These are phyloP conservation scores for Champsocephalus gunnari DNA, from an alignment of 2,797 vertebrate genomes.

Conservation along the genomic window DNA sequence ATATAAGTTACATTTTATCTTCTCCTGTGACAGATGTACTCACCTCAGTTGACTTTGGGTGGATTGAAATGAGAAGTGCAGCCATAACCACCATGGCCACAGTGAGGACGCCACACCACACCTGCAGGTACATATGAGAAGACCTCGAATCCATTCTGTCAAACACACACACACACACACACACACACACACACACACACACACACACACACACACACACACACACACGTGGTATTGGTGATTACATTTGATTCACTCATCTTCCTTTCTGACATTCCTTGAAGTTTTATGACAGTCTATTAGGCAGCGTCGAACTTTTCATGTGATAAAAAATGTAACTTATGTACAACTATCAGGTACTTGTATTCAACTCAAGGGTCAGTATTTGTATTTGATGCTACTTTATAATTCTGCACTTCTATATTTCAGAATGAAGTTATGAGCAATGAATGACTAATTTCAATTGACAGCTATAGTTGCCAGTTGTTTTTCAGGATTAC, in stretches of 20 bases:
- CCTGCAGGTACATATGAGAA: constrained; percentile 61
- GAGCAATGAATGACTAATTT: not conserved
- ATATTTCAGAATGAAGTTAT: not conserved
- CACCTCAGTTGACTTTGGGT: constrained; percentile 42
- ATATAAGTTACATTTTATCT: not conserved
- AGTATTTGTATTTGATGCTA: not conserved
- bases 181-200: not conserved
- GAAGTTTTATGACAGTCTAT: not conserved
- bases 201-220: constrained; percentile 17
- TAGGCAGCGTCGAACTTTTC: not conserved
- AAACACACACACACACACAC: constrained; percentile 34
- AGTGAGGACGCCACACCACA: constrained; percentile 80
- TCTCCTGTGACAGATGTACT: constrained; percentile 2
- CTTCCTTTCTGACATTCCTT: not conserved
- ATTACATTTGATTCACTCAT: not conserved
- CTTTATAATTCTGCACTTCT: not conserved
- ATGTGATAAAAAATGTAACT: not conserved
- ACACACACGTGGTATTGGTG: not conserved
- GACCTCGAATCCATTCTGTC: constrained; percentile 64
- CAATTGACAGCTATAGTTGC: not conserved
- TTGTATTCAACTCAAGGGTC: not conserved
- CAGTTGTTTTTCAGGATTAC: not conserved
- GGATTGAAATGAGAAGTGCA: constrained; percentile 39
- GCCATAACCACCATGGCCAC: constrained; percentile 69
- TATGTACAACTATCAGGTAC: not conserved